Conservation (phyloP, 92 coral and sea anemone species). For the Epizoanthus ramosus region DNA sequence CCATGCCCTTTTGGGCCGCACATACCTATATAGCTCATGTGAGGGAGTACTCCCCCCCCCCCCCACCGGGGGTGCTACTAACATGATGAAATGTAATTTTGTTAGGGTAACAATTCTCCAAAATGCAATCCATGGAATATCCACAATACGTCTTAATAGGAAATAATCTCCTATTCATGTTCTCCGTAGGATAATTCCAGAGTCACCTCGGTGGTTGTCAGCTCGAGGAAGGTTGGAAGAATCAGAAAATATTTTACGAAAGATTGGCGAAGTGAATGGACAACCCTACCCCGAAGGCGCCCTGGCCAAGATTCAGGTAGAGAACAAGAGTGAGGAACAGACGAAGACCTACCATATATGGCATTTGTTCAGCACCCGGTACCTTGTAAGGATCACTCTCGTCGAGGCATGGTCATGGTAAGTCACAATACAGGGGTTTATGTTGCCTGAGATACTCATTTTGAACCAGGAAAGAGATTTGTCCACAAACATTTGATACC, state of each 20-base stretch:
- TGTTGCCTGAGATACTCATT: background rate
- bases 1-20: too few species aligned
- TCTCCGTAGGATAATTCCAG: conserved; percentile 74
- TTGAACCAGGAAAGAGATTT: background rate
- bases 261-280: conserved; percentile 73
- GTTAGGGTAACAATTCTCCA: too few species aligned
- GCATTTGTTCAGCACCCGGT: conserved; percentile 88
- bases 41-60: too few species aligned
- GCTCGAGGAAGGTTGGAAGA: conserved; percentile 92
- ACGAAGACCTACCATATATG: conserved; percentile 84
- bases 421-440: conserved; percentile 22
- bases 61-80: too few species aligned
- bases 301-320: conserved; percentile 50
- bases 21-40: too few species aligned
- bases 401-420: conserved; percentile 97
- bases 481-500: too few species aligned
- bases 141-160: too few species aligned
- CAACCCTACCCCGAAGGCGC: conserved; percentile 65
- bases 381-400: conserved; percentile 81
- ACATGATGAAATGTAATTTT: too few species aligned
- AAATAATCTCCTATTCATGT: background rate
- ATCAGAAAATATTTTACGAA: conserved; percentile 73
- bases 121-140: too few species aligned
- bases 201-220: conserved; percentile 97
- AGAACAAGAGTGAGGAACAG: conserved; percentile 43